Conservation (phyloP, 2,797 vertebrate genomes). For the Alfaro cultratus region DNA sequence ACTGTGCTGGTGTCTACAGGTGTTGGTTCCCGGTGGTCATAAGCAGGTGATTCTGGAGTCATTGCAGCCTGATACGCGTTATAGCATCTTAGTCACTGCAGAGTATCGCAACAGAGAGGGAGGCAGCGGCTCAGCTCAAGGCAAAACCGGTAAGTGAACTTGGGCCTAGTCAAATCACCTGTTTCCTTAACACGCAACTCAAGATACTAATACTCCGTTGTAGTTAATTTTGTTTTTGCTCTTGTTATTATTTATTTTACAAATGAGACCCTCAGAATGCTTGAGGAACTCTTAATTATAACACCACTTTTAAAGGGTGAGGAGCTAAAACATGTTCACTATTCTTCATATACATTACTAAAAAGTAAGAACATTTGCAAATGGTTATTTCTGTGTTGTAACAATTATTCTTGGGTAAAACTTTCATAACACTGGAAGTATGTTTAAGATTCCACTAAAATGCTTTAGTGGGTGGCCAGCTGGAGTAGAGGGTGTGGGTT, state of each 20-base stretch:
- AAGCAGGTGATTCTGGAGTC: slow-evolving; percentile 79
- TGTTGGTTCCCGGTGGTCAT: slow-evolving; percentile 83
- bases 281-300: neutral
- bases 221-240: neutral
- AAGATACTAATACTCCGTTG: neutral
- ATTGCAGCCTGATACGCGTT: slow-evolving; percentile 86
- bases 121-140: slow-evolving; percentile 76
- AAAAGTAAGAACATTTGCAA: neutral
- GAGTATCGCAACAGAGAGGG: slow-evolving; percentile 88
- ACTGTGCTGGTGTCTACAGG: slow-evolving; percentile 71
- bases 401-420: neutral
- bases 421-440: neutral
- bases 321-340: neutral
- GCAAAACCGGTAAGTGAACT: slow-evolving; percentile 83
- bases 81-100: slow-evolving; percentile 86
- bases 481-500: neutral
- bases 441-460: neutral
- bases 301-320: neutral
- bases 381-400: neutral
- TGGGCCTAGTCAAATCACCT: neutral
- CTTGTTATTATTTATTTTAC: neutral
- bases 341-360: neutral
- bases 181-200: neutral
- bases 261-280: neutral
- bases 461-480: neutral